phyloP scores from a whole-genome alignment of 2,888 invertebrate species.

The Gonocerus acuteangulatus region DNA sequence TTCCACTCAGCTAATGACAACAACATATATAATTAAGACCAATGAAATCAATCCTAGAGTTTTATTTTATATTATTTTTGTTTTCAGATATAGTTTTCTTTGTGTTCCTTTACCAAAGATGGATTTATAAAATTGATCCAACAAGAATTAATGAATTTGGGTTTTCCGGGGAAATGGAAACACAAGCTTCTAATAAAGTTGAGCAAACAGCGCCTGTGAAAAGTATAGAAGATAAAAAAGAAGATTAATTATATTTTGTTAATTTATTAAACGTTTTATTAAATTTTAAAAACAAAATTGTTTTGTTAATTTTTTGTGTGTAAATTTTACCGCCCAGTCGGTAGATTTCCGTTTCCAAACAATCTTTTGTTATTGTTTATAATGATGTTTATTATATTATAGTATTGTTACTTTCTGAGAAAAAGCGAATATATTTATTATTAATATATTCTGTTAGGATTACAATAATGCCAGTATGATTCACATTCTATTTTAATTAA shows the following conservation, averaged over 20 bases:
- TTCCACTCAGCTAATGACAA: too few relatives aligned
- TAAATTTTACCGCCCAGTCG: slow-evolving; percentile 16
- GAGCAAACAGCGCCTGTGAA: slow-evolving; percentile 20
- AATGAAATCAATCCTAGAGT: too few relatives aligned
- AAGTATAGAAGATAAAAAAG: slow-evolving; percentile 36
- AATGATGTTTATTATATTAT: slow-evolving; percentile 2
- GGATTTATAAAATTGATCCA: slow-evolving; percentile 96
- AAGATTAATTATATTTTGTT: slow-evolving; percentile 33
- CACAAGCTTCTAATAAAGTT: slow-evolving; percentile 5
- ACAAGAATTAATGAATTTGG: slow-evolving; percentile 96
- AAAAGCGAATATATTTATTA: not conserved
- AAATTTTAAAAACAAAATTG: slow-evolving; percentile 14
- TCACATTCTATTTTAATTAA: too few relatives aligned
- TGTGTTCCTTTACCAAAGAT: slow-evolving; percentile 96
- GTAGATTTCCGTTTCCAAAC: slow-evolving; percentile 1
- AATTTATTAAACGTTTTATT: slow-evolving; percentile 1
- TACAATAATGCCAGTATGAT: too few relatives aligned
- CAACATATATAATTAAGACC: too few relatives aligned
- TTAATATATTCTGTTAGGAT: too few relatives aligned
- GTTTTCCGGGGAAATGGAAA: slow-evolving; percentile 85
- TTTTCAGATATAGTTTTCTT: slow-evolving; percentile 90
- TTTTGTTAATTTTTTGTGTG: not conserved
- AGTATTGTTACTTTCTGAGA: not conserved
- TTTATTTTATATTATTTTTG: too few relatives aligned
- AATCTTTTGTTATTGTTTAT: slow-evolving; percentile 1